Percentiles rank a stretch among this genome's conserved stretches.
phyloP scores from a whole-genome alignment of 2,113 vertebrate genomes.

The Sterrhoptilus dennistouni region DNA sequence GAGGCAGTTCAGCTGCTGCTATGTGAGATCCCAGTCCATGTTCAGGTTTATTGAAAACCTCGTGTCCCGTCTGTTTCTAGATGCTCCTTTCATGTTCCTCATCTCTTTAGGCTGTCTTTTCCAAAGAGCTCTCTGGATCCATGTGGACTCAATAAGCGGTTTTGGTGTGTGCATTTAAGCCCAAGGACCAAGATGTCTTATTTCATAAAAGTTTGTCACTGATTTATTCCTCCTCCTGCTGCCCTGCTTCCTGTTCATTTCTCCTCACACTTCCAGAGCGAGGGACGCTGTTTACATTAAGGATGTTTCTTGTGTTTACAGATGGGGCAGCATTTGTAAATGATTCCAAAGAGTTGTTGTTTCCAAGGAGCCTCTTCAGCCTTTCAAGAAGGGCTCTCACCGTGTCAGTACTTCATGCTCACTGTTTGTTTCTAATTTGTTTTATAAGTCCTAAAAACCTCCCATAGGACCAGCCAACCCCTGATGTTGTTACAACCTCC shows the following conservation, averaged over 20 bases:
- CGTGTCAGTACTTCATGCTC: neutral
- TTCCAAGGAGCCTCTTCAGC: constrained; percentile 1
- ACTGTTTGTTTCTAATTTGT: neutral
- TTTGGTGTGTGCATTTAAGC: neutral
- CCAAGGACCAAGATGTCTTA: constrained; percentile 34
- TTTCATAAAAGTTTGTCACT: constrained; percentile 44
- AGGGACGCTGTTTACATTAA: constrained; percentile 50
- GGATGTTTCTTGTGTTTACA: constrained; percentile 69
- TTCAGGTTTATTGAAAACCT: constrained; percentile 44
- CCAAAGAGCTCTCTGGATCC: neutral
- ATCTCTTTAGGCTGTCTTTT: constrained; percentile 23
- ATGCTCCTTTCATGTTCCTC: constrained; percentile 35
- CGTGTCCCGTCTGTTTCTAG: constrained; percentile 50
- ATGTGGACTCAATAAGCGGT: constrained; percentile 22
- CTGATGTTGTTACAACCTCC: neutral
- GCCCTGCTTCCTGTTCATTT: constrained; percentile 54
- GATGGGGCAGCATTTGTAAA: constrained; percentile 49
- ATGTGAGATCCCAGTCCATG: neutral
- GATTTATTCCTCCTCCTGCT: constrained; percentile 51
- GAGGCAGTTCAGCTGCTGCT: constrained; percentile 16
- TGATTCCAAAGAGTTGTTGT: constrained; percentile 17
- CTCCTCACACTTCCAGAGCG: constrained; percentile 19
- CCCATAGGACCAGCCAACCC: neutral
- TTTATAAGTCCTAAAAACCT: neutral
- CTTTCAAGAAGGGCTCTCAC: neutral